Evolutionary conservation across 2,113 vertebrate genomes (phyloP), one percentile per base, ranked within the genome.

Genomic region (Chaetodon auriga): DNA sequence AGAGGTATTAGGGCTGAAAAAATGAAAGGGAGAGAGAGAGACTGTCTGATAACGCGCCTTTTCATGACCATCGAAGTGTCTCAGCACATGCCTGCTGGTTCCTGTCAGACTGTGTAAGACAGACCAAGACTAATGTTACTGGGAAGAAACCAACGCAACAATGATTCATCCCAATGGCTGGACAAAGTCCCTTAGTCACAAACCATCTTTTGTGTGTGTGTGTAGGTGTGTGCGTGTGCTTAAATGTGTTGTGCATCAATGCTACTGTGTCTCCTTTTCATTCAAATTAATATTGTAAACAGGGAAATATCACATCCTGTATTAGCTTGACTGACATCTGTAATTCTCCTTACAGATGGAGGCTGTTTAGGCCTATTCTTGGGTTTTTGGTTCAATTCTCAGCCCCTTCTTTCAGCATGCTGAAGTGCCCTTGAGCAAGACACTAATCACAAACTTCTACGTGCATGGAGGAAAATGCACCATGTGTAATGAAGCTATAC

Each of bases 1-100:
- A 41, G 53, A 63, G 46, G 62, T 75, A 60, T 36, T 9, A 36
- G 8, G 30, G 38, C 36, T 53, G 36, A 80, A 71, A 65, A 60
- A 49, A 30, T 30, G 25, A 57, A 74, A 46, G 57, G 10, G 49
- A 48, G 13, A 79, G 18, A 71, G 58, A 74, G 14, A 80, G 58
- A 74, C 41, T 65, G 61, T 46, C 62, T 57, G 62, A 45, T 35
- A 53, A 53, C 1, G 11, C 51, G n/a, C 0, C n/a, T 63, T 54
- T 53, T 63, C 46, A 54, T 70, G 68, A 54, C 8, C 5, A 35
- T 45, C 1, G 0, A 36, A 36, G 25, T 48, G 45, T 35, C 18
- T 58, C 19, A 36, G 49, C 36, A 64, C 10, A 45, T 1, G 23
- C 38, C 54, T 49, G 25, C 62, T 58, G 53, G 14, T 53, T 63